Percentiles rank a stretch among this genome's conserved stretches.
Evolutionary conservation across 2,888 invertebrate species (phyloP).

Genomic region (Cephus runcator): DNA sequence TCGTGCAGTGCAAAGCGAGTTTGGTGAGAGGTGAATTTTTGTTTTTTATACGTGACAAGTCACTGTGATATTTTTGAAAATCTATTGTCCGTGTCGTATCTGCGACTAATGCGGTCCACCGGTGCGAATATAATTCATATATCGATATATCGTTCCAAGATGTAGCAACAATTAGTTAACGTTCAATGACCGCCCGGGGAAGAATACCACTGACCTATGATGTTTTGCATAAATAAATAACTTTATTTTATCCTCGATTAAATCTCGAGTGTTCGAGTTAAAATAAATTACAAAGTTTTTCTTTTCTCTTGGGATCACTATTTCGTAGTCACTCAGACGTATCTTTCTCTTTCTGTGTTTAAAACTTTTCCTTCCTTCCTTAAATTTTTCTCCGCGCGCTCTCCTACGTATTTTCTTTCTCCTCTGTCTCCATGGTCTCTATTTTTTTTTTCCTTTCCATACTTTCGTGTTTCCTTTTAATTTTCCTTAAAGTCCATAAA

Average conservation of each 20-base stretch:
- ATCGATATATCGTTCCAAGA: not conserved
- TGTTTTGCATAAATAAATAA: conserved; percentile 43
- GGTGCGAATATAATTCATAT: not conserved
- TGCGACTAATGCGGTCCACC: not conserved
- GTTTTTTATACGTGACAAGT: not conserved
- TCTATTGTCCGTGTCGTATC: not conserved
- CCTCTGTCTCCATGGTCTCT: not conserved
- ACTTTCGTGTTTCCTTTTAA: conserved; percentile 18
- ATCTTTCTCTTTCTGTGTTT: conserved; percentile 9
- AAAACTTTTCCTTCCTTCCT: not conserved
- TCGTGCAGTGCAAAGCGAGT: not conserved
- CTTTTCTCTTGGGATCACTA: conserved; percentile 33
- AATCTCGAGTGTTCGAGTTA: conserved; percentile 19
- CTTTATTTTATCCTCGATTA: conserved; percentile 46
- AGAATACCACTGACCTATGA: conserved; percentile 46
- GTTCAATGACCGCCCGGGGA: conserved; percentile 35
- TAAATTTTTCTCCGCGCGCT: not conserved
- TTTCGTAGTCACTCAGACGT: conserved; percentile 37
- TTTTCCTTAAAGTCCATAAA: conserved; percentile 40
- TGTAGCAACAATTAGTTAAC: not conserved
- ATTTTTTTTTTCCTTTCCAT: not conserved
- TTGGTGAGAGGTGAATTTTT: not conserved
- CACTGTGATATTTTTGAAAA: not conserved
- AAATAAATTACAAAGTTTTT: conserved; percentile 47
- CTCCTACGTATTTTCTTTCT: not conserved